Percentiles rank a stretch among this genome's conserved stretches.
phyloP scores from a whole-genome alignment of 2,797 vertebrate genomes.

The Paratrypauchen microcephalus region DNA sequence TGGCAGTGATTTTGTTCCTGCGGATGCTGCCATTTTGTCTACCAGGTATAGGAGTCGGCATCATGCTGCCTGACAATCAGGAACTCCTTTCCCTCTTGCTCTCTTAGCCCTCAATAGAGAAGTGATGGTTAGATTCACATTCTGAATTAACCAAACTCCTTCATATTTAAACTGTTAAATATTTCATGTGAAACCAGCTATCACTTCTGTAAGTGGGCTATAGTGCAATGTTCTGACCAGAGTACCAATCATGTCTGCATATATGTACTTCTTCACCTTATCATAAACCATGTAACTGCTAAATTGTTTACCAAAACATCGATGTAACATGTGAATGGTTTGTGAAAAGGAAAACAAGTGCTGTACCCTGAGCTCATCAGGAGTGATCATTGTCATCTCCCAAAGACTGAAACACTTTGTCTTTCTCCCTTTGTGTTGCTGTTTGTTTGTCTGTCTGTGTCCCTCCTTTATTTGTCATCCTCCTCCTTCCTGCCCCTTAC shows the following conservation, averaged over 20 bases:
- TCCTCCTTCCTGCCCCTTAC: constrained; percentile 69
- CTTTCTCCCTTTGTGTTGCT: constrained; percentile 69
- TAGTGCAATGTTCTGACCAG: constrained; percentile 47
- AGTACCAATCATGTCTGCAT: constrained; percentile 47
- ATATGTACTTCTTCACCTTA: constrained; percentile 61
- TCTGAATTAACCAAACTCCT: background rate
- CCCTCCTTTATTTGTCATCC: constrained; percentile 24
- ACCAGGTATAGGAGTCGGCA: constrained; percentile 93
- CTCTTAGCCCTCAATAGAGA: constrained; percentile 74
- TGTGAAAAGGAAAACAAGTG: constrained; percentile 81
- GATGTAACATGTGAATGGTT: constrained; percentile 63
- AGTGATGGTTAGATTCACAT: constrained; percentile 77
- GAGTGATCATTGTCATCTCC: constrained; percentile 60
- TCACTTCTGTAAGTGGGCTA: constrained; percentile 62
- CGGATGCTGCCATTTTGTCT: constrained; percentile 94
- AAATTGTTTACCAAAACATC: background rate
- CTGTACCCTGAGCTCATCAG: constrained; percentile 42
- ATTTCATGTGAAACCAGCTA: constrained; percentile 27
- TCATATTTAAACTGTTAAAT: background rate
- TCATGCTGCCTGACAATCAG: constrained; percentile 80
- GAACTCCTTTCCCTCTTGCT: constrained; percentile 44
- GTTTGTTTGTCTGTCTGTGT: constrained; percentile 62
- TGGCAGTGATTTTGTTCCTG: constrained; percentile 95
- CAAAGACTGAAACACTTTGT: constrained; percentile 70
- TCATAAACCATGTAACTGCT: constrained; percentile 59